phyloP scores from a whole-genome alignment of 2,797 vertebrate genomes.

The Coracias cyanogaster region DNA sequence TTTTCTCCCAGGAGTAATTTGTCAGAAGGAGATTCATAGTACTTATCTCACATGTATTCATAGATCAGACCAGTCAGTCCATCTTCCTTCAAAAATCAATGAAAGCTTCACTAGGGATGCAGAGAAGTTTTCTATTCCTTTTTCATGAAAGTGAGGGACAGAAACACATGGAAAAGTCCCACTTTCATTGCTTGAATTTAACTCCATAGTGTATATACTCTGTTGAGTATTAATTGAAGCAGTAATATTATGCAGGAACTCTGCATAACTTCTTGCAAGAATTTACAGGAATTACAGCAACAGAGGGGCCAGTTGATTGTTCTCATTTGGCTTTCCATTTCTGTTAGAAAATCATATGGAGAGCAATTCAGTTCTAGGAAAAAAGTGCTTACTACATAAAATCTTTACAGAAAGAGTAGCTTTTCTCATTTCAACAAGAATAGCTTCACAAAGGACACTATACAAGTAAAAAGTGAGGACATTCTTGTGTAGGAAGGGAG shows the following conservation, averaged over 20 bases:
- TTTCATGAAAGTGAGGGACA: neutral
- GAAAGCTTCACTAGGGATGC: neutral
- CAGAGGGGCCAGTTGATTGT: neutral
- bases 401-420: neutral
- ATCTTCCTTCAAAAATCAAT: neutral
- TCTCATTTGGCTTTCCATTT: neutral
- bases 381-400: neutral
- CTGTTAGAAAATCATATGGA: neutral
- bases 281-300: neutral
- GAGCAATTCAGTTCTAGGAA: neutral
- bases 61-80: neutral
- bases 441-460: neutral
- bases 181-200: neutral
- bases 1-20: neutral
- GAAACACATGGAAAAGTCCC: neutral
- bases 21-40: neutral
- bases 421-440: neutral
- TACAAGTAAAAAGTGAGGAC: neutral
- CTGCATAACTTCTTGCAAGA: neutral
- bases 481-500: neutral
- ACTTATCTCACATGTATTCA: neutral
- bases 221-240: neutral
- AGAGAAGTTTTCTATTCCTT: neutral
- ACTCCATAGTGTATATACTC: neutral
- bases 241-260: constrained; percentile 12